Conservation (phyloP, 2,797 vertebrate species). For the Sebastes taczanowskii region DNA sequence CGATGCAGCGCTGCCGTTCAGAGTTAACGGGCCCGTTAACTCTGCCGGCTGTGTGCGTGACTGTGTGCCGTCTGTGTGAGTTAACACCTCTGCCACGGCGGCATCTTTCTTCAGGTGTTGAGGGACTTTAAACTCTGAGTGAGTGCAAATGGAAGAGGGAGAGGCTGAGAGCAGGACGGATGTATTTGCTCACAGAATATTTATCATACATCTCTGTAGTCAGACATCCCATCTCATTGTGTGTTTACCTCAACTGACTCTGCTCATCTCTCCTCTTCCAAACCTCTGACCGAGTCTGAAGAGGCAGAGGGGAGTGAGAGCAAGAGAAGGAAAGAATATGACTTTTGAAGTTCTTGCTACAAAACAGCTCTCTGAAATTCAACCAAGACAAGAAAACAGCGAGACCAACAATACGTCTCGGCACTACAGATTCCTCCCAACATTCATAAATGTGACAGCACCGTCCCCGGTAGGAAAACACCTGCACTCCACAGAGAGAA, state of each 20-base stretch:
- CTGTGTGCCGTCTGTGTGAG: background rate
- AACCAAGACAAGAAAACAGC: background rate
- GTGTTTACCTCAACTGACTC: conserved; percentile 1
- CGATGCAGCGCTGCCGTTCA: background rate
- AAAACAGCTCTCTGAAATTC: background rate
- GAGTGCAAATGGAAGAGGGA: background rate
- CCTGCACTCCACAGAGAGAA: background rate
- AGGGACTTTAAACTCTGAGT: conserved; percentile 1
- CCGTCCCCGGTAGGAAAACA: background rate
- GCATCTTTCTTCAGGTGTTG: background rate
- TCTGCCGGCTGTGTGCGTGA: background rate
- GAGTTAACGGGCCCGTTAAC: conserved; percentile 1
- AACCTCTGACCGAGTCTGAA: background rate
- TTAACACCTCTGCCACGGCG: background rate
- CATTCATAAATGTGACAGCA: background rate
- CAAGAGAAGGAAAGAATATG: background rate
- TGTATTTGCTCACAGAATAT: too few species aligned
- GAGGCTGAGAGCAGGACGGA: background rate
- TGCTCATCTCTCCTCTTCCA: background rate
- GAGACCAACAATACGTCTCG: background rate
- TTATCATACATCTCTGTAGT: too few species aligned
- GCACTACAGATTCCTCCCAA: background rate
- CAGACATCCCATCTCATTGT: conserved; percentile 12
- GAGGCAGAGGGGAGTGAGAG: background rate
- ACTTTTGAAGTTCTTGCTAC: background rate